Base-by-base conservation (phyloP, 1,140 invertebrate genomes). In the Plutomurus gul region DNA sequence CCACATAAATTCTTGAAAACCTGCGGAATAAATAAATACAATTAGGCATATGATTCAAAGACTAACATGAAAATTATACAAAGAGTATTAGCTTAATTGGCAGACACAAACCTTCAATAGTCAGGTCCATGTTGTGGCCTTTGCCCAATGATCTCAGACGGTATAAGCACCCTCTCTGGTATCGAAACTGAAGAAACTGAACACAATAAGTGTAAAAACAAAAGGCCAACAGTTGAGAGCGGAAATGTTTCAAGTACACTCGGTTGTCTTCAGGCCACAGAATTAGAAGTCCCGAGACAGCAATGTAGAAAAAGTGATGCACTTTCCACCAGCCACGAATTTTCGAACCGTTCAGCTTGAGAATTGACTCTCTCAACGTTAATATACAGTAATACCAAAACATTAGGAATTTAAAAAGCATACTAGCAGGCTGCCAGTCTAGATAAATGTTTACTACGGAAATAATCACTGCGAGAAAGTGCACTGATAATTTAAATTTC, bases 1-100 rank as follows among this genome's bases (percentile, higher is more conserved):
- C 95, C 96, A 99, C 98, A 99, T 99, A 97, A 97, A 99, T 0
- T 96, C 98, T 88, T 99, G 97, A 86, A 99, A 99, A 33, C n/a
- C n/a, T n/a, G n/a, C n/a, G n/a, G n/a, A n/a, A n/a, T n/a, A n/a
- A n/a, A n/a, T n/a, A n/a, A n/a, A n/a, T n/a, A n/a, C n/a, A n/a
- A n/a, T n/a, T n/a, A n/a, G n/a, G n/a, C n/a, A n/a, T n/a, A n/a
- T n/a, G n/a, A n/a, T n/a, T n/a, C n/a, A n/a, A n/a, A n/a, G n/a
- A n/a, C n/a, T n/a, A n/a, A n/a, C n/a, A n/a, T n/a, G n/a, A n/a
- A n/a, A n/a, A n/a, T n/a, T n/a, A n/a, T n/a, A n/a, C n/a, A n/a
- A n/a, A n/a, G n/a, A n/a, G n/a, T n/a, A n/a, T n/a, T n/a, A n/a
- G n/a, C n/a, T n/a, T n/a, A n/a, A n/a, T n/a, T n/a, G n/a, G n/a